Percentiles rank a stretch among this genome's conserved stretches.
Evolutionary conservation across 2,797 vertebrate genomes (phyloP).

Genomic region (Echeneis naucrates): DNA sequence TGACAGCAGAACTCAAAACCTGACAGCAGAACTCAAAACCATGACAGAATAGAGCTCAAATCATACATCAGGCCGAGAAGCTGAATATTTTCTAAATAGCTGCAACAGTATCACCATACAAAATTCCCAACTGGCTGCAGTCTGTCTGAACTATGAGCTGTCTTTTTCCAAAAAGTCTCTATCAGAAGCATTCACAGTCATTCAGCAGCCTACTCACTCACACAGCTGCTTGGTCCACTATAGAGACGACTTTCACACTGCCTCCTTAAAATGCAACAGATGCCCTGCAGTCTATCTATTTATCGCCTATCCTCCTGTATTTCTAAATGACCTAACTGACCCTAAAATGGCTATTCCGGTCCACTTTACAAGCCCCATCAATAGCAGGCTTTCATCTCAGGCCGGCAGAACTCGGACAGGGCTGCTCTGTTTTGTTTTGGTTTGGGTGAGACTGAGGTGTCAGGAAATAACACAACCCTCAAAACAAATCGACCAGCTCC

Average conservation of each 20-base stretch:
- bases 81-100: conserved; percentile 42
- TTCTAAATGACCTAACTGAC: conserved; percentile 67
- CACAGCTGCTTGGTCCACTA: conserved; percentile 75
- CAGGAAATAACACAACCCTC: conserved; percentile 62
- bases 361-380: conserved; percentile 57
- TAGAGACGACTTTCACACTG: conserved; percentile 75
- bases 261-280: conserved; percentile 73
- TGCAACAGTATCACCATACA: conserved; percentile 24
- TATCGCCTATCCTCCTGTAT: conserved; percentile 64
- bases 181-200: conserved; percentile 59
- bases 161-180: conserved; percentile 57
- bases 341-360: conserved; percentile 53
- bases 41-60: conserved; percentile 27
- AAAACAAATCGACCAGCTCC: conserved; percentile 65
- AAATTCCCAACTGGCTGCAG: conserved; percentile 30
- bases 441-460: conserved; percentile 56
- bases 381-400: conserved; percentile 73
- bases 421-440: conserved; percentile 63
- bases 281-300: conserved; percentile 49
- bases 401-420: conserved; percentile 50
- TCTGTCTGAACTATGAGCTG: conserved; percentile 36
- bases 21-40: too few species aligned
- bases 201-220: conserved; percentile 51
- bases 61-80: conserved; percentile 3
- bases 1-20: too few species aligned